These are phyloP conservation scores for Botia almorhae DNA, from an alignment of 2,797 vertebrate species.

Conservation along the genomic window DNA sequence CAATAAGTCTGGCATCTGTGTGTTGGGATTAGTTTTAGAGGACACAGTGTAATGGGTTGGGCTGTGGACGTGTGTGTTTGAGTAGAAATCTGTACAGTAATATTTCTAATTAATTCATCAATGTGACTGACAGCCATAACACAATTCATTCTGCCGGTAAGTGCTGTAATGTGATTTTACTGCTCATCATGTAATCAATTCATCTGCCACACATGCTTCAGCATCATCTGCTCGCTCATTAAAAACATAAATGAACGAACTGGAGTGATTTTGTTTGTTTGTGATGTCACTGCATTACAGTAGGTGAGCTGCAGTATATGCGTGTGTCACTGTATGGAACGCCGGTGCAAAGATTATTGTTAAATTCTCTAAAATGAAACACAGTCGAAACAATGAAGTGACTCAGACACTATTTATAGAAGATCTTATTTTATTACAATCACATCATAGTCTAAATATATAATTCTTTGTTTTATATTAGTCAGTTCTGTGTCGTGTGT, in stretches of 20 bases:
- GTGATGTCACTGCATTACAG: neutral
- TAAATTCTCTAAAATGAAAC: slow-evolving; percentile 13
- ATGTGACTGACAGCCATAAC: slow-evolving; percentile 55
- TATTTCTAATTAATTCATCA: slow-evolving; percentile 65
- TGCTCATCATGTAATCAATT: slow-evolving; percentile 74
- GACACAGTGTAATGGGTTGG: slow-evolving; percentile 57
- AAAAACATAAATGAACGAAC: neutral
- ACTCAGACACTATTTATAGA: slow-evolving; percentile 41
- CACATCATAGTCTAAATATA: slow-evolving; percentile 50
- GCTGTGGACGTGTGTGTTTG: slow-evolving; percentile 42
- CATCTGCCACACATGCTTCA: slow-evolving; percentile 26
- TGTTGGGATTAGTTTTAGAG: slow-evolving; percentile 40
- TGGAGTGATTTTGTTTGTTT: neutral
- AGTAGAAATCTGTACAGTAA: slow-evolving; percentile 51
- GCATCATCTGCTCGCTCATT: slow-evolving; percentile 9
- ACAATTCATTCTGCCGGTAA: slow-evolving; percentile 70
- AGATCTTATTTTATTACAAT: slow-evolving; percentile 38
- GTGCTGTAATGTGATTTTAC: slow-evolving; percentile 74
- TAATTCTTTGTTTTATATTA: slow-evolving; percentile 43
- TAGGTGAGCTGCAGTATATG: neutral
- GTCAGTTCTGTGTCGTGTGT: slow-evolving; percentile 35
- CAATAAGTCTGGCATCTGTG: slow-evolving; percentile 70
- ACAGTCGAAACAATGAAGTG: slow-evolving; percentile 46
- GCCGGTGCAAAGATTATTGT: slow-evolving; percentile 12
- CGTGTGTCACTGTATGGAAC: neutral